Base-by-base conservation (phyloP, 2,888 invertebrate genomes). In the Philonicus albiceps region DNA sequence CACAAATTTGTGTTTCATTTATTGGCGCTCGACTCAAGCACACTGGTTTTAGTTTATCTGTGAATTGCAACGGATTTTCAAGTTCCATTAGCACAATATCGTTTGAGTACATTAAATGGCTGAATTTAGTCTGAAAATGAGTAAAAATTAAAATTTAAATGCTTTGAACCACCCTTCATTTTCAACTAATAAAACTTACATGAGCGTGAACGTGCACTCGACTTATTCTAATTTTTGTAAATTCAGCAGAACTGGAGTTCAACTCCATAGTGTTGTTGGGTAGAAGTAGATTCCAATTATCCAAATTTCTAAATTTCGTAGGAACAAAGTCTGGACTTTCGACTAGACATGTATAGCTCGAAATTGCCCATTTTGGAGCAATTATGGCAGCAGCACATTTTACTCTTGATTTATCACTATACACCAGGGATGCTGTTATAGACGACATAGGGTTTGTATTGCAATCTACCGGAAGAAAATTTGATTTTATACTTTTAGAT, bases 41-140 rank as follows among this genome's bases (percentile, higher is more conserved):
- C 87, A 94, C 93, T 7, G 94, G 93, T 87, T 93, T 93, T 13
- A 94, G 93, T 88, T 93, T 93, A 87, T 93, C 91, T 3, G 93
- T 93, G 83, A 94, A 93, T 5, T 90, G 90, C 73, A 95, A 90
- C 19, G 94, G 93, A 86, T 92, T 91, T 30, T 89, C 90, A 19
- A 95, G 91, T 90, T 94, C 93, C 27, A 95, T 91, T 55, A 95
- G 91, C 30, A 93, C 94, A 40, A 94, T 92, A 89, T 95, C 94
- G 88, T 94, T 94, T 87, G 93, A 92, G 89, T 93, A 94, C 87
- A 94, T 91, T 88, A 94, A 93, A 89, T 93, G 93, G 87, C 93
- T 93, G 90, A 93, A 94, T 90, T 94, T 94, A 0, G 91, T 92
- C 92, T 93, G 88, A 85, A 91, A 90, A 49, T 64, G 30, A n/a